Conservation (phyloP, 2,113 vertebrate species). For the Orycteropus afer region DNA sequence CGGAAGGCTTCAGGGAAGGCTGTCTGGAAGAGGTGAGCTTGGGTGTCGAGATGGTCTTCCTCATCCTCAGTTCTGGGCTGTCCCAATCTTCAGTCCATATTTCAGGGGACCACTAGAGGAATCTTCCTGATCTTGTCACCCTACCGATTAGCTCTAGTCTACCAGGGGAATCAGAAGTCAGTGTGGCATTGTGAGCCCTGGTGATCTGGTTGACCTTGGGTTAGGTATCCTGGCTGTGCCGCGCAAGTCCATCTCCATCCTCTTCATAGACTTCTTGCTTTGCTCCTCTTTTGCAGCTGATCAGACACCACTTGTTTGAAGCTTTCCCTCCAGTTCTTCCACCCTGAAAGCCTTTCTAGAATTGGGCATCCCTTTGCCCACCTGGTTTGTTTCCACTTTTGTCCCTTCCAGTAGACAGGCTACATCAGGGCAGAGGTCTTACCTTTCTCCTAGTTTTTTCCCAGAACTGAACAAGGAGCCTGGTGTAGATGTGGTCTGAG, state of each 20-base stretch:
- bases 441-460: not conserved
- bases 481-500: not conserved
- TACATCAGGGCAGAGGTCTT: not conserved
- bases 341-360: too few species aligned
- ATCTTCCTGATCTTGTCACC: not conserved
- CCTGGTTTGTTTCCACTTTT: not conserved
- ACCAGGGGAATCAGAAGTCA: not conserved
- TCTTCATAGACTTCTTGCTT: not conserved
- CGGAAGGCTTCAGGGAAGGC: too few species aligned
- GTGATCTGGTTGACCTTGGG: not conserved
- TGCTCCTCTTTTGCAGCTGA: not conserved
- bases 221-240: not conserved
- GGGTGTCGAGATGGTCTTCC: not conserved
- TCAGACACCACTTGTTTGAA: not conserved
- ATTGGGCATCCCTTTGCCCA: too few species aligned
- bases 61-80: not conserved
- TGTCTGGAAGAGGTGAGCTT: not conserved
- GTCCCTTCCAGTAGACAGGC: not conserved
- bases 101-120: not conserved
- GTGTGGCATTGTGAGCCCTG: not conserved
- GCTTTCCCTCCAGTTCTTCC: not conserved
- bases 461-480: not conserved
- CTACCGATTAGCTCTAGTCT: not conserved
- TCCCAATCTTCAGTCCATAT: not conserved
- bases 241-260: not conserved